phyloP scores from a whole-genome alignment of 2,113 vertebrate species.

The Notechis scutatus region DNA sequence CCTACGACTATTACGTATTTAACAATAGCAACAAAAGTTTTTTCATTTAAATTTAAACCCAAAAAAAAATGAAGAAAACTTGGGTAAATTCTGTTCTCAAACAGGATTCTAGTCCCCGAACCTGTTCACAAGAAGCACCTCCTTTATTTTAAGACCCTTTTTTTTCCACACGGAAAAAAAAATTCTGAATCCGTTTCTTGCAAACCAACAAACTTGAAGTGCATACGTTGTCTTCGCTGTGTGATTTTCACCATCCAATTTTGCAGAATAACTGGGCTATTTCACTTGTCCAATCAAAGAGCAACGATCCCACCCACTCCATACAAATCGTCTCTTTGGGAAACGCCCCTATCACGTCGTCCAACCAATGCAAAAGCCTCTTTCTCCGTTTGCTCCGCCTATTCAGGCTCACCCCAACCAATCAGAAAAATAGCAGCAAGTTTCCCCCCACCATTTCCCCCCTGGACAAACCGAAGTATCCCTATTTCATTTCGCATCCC shows the following conservation, averaged over 20 bases:
- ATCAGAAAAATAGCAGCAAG: background rate
- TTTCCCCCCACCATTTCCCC: too few species aligned
- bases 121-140: background rate
- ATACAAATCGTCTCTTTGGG: background rate
- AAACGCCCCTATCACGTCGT: fast-evolving
- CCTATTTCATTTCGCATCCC: background rate
- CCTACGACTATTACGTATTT: background rate
- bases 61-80: background rate
- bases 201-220: background rate
- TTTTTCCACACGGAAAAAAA: background rate
- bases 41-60: background rate
- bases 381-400: background rate
- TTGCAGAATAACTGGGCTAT: background rate
- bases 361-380: background rate
- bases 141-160: background rate
- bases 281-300: background rate
- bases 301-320: background rate
- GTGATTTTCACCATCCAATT: background rate
- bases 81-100: background rate
- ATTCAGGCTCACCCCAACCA: fast-evolving
- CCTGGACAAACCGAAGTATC: background rate
- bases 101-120: background rate
- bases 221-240: background rate
- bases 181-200: background rate
- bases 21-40: background rate